phyloP scores from a whole-genome alignment of 2,113 vertebrate species.

The Anhinga anhinga region DNA sequence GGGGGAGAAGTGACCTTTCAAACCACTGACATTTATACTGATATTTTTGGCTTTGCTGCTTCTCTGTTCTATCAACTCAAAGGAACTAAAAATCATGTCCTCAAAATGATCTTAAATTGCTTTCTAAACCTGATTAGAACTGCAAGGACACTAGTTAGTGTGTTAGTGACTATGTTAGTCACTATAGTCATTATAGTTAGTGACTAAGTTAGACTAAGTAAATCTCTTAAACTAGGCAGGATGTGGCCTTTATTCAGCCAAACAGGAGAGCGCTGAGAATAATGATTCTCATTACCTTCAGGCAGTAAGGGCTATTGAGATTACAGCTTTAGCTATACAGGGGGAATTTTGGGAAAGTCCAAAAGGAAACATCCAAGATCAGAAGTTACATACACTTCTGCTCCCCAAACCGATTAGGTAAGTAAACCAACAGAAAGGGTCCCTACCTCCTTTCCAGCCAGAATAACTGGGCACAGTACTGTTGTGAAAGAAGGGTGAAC shows the following conservation, averaged over 20 bases:
- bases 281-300: neutral
- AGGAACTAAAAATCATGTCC: neutral
- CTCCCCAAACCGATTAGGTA: neutral
- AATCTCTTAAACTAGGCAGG: neutral
- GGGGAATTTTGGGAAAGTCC: neutral
- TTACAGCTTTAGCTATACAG: neutral
- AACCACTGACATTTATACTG: neutral
- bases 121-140: neutral
- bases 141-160: neutral
- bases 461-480: neutral
- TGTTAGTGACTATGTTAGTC: no score
- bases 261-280: neutral
- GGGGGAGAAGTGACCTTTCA: neutral
- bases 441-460: neutral
- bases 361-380: neutral
- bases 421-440: neutral
- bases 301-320: neutral
- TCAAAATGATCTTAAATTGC: neutral
- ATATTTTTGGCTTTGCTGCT: neutral
- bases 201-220: neutral
- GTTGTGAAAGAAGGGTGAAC: neutral
- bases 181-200: no score
- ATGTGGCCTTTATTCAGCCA: neutral
- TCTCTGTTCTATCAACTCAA: neutral
- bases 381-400: neutral